Base-by-base conservation (phyloP, 2,797 vertebrate species). In the Eleutherodactylus coqui region DNA sequence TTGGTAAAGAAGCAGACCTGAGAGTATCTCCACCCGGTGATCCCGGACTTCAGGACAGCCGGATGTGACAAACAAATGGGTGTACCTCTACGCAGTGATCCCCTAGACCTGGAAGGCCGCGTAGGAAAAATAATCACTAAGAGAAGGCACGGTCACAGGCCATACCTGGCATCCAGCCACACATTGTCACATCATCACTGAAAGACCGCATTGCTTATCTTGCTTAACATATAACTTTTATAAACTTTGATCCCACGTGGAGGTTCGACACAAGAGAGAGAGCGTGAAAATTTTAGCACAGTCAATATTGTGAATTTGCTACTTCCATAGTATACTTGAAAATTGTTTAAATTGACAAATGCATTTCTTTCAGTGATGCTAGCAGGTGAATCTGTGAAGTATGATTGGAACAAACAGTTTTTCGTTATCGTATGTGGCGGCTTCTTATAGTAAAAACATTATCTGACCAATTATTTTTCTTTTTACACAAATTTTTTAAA, bases 251-350 rank as follows among this genome's bases (percentile, higher is more conserved):
- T 93, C 92, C 91, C 91, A 85, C 82, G 32, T 89, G 85, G 83
- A 93, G 93, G 90, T 93, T 93, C 93, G 92, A 93, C 94, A 93
- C 92, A 92, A 93, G 93, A 93, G n/a, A n/a, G n/a, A n/a, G 93
- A 92, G 92, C 94, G 93, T 90, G 92, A 67, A 83, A 73, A 55
- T 58, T 53, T 95, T 94, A 94, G 94, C 95, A 94, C 95, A 93
- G 93, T 94, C 93, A 93, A 93, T 95, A 93, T 94, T 90, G 94
- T 95, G 94, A 94, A 93, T 93, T 91, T 93, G 95, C 95, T 94
- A 92, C 95, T 95, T 94, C 91, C 93, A 94, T 95, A 94, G 94
- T 95, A 94, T 94, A 95, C 95, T 95, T 94, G 94, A 95, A 83
- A 94, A 93, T 92, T 93, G 92, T 94, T 95, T 94, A 94, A 93